phyloP scores from a whole-genome alignment of 2,888 invertebrate genomes.

The Sisyra nigra region DNA sequence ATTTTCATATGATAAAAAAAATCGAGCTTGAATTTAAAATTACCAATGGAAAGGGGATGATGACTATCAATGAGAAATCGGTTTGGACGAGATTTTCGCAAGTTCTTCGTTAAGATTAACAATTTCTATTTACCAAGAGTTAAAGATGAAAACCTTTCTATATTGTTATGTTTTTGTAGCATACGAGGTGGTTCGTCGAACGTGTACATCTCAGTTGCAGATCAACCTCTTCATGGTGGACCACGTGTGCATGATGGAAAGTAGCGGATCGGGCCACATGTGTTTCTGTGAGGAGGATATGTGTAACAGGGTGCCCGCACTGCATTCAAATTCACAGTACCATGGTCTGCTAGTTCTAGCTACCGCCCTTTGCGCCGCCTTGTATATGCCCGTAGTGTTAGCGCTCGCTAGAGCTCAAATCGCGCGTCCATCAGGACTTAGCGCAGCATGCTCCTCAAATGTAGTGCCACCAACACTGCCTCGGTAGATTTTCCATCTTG shows the following conservation, averaged over 20 bases:
- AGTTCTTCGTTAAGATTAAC: no score
- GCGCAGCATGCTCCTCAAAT: conserved; percentile 3
- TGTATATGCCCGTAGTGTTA: conserved; percentile 5
- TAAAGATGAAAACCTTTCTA: neutral
- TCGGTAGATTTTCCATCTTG: conserved; percentile 3
- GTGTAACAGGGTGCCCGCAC: conserved; percentile 51
- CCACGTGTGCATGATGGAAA: conserved; percentile 98
- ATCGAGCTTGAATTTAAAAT: no score
- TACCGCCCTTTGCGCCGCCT: conserved; percentile 7
- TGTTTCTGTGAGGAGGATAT: conserved; percentile 97
- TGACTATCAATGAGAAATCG: no score
- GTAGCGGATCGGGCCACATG: conserved; percentile 95
- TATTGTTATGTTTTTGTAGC: conserved; percentile 38
- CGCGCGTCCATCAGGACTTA: conserved; percentile 4
- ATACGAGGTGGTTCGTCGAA: conserved; percentile 79
- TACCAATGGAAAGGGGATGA: no score
- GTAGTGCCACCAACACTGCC: conserved; percentile 1
- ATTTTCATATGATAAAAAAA: no score
- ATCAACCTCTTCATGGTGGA: conserved; percentile 96
- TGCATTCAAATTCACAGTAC: conserved; percentile 5
- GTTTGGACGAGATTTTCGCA: no score
- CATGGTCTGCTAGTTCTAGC: conserved; percentile 5
- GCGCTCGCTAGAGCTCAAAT: conserved; percentile 1
- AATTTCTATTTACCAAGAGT: neutral
- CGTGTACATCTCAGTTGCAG: conserved; percentile 84